Base-by-base conservation (phyloP, 2,888 invertebrate species). In the Agriopis leucophaearia region DNA sequence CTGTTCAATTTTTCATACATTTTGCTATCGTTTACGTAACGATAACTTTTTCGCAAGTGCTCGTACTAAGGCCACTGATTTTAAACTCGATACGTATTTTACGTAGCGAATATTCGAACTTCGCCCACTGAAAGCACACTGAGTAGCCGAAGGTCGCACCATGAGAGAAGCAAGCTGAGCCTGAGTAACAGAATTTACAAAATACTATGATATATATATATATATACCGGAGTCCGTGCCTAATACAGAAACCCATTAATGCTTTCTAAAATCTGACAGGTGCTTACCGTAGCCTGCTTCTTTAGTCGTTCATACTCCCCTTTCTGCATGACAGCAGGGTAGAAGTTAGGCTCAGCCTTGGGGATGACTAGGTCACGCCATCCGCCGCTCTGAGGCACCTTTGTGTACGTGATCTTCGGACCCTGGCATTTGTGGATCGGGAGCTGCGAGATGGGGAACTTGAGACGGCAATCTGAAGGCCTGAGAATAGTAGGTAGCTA, bases 241-340 rank as follows among this genome's bases (percentile, higher is more conserved):
- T n/a, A n/a, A n/a, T n/a, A n/a, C n/a, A n/a, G n/a, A n/a, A n/a
- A n/a, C n/a, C n/a, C n/a, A n/a, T n/a, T n/a, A 9, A 45, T 13
- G n/a, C 45, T 45, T 16, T 8, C 9, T n/a, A 15, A 18, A 27
- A 48, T 44, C 16, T 3, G 40, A 4, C 36, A 65, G 59, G 68
- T 57, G 18, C 64, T 80, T 79, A 96, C 95, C 84, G 89, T 94
- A 0, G 96, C 95, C 70, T 95, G 95, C 50, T 93, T 89, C 79
- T 94, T 92, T 5, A 96, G 81, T 42, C 96, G 86, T 1, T 95
- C 90, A 70, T 95, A 95, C 71, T 97, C 96, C 0, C 88, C 85
- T 64, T 92, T 94, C 0, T 95, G 94, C 82, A 96, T 92, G 47
- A 96, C 87, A 4, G 95, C 95, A 0, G 96, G 95, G 74, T 95